Conservation (phyloP, 2,888 invertebrate genomes). For the Cantharis rufa region DNA sequence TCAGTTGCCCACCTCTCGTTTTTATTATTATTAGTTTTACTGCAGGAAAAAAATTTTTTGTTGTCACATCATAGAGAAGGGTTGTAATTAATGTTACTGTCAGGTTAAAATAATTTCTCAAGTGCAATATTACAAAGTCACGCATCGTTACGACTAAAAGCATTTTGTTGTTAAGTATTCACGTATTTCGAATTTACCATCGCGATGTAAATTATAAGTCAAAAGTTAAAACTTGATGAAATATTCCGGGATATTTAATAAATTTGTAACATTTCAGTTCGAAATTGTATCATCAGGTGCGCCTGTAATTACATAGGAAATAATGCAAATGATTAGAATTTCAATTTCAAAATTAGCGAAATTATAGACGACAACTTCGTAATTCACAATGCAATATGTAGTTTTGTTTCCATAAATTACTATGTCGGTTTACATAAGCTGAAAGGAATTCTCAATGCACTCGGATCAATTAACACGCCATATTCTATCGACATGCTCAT, state of each 20-base stretch:
- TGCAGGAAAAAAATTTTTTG: not conserved
- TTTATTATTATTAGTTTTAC: not conserved
- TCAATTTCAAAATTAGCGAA: conserved; percentile 12
- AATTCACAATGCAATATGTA: conserved; percentile 12
- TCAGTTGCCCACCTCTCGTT: not conserved
- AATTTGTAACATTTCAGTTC: not conserved
- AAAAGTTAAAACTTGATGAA: not conserved
- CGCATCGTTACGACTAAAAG: conserved; percentile 5
- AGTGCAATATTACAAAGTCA: conserved; percentile 1
- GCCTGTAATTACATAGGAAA: not conserved
- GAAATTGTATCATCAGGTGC: conserved; percentile 5
- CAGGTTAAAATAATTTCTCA: not conserved
- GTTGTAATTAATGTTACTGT: not conserved
- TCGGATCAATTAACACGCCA: not conserved
- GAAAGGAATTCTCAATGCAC: not conserved
- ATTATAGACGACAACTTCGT: conserved; percentile 13
- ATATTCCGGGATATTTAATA: not conserved
- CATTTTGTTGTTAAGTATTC: conserved; percentile 1
- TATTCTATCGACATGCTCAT: not conserved
- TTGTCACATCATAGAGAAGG: not conserved
- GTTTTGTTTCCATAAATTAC: conserved; percentile 8
- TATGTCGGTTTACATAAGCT: conserved; percentile 1
- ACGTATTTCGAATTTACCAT: not conserved
- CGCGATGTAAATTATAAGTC: not conserved
- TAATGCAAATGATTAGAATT: conserved; percentile 9